Conservation (phyloP, 2,888 invertebrate genomes). For the Heliconius cydno region DNA sequence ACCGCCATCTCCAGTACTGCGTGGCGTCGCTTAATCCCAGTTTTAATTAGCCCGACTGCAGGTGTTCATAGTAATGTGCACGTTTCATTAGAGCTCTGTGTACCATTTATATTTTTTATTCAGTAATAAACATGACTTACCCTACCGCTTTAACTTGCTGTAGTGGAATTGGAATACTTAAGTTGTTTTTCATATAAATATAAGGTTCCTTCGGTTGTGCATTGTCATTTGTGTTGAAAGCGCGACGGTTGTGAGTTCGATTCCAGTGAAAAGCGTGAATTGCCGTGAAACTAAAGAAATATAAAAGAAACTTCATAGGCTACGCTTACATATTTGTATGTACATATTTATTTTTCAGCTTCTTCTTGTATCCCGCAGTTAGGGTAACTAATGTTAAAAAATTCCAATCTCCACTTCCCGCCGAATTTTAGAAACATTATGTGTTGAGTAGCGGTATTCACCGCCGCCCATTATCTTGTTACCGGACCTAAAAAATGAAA, state of each 20-base stretch:
- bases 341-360: too few relatives aligned
- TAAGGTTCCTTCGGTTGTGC: background rate
- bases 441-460: too few relatives aligned
- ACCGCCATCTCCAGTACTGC: conserved; percentile 16
- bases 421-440: too few relatives aligned
- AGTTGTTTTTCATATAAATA: conserved; percentile 8
- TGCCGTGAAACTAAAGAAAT: too few relatives aligned
- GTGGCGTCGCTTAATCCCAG: conserved; percentile 31
- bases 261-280: background rate
- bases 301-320: too few relatives aligned
- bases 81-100: conserved; percentile 35
- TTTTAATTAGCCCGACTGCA: conserved; percentile 37
- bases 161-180: conserved; percentile 7
- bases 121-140: conserved; percentile 33
- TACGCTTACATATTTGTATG: too few relatives aligned
- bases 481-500: too few relatives aligned
- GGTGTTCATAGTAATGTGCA: conserved; percentile 39
- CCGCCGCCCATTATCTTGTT: too few relatives aligned
- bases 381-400: too few relatives aligned
- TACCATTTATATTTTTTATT: conserved; percentile 34
- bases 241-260: background rate
- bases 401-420: too few relatives aligned
- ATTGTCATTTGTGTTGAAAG: background rate
- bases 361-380: too few relatives aligned
- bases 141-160: conserved; percentile 14